Evolutionary conservation across 2,797 vertebrate genomes (phyloP).

Genomic region (Phalanger gymnotis): DNA sequence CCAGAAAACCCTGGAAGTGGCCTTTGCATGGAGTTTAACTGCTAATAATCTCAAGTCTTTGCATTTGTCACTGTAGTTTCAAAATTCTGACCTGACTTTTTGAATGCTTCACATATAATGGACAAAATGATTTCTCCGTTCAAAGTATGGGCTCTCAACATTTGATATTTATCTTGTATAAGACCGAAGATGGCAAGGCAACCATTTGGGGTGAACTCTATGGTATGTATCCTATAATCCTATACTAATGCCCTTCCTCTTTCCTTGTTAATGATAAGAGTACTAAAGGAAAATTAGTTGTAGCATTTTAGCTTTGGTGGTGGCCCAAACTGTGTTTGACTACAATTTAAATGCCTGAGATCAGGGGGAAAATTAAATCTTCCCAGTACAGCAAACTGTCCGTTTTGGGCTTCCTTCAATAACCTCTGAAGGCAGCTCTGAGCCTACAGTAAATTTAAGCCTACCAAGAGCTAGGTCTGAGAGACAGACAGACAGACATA

Average conservation of each 20-base stretch:
- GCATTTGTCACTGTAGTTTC: neutral
- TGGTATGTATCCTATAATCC: neutral
- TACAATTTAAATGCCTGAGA: neutral
- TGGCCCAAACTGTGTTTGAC: neutral
- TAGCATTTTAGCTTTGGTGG: neutral
- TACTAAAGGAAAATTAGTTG: neutral
- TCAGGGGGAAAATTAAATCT: neutral
- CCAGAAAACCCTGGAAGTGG: neutral
- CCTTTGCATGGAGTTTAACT: neutral
- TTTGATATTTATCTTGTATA: fast-evolving
- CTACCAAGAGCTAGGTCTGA: neutral
- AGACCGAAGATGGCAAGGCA: neutral
- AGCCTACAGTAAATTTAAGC: neutral
- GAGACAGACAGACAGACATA: no score
- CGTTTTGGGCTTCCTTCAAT: neutral
- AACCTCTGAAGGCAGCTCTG: neutral
- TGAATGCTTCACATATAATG: neutral
- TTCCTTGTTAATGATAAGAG: neutral
- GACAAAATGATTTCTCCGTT: neutral
- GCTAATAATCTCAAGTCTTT: neutral
- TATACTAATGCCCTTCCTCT: neutral
- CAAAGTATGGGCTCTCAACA: fast-evolving
- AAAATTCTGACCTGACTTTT: neutral
- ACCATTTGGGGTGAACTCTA: neutral
- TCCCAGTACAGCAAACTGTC: neutral